A percentile compares a stretch with the other conserved stretches of the same genome.
Conservation (phyloP, 2,888 invertebrate genomes). For the Trimorus sp. region DNA sequence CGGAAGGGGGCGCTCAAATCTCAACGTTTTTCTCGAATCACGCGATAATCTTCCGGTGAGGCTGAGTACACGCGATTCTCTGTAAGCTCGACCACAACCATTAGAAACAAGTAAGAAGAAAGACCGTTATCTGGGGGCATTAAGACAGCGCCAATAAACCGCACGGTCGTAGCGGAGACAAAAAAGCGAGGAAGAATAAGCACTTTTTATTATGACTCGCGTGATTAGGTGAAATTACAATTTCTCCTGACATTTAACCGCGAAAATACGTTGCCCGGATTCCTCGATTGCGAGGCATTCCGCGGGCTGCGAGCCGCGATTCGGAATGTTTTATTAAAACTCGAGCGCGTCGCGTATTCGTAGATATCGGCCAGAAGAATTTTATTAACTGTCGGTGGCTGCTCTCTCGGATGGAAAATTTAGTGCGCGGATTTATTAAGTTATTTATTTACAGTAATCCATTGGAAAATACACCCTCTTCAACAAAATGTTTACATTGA, state of each 20-base stretch:
- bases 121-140: constrained; percentile 63
- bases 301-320: too few species aligned
- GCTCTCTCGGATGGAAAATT: too few species aligned
- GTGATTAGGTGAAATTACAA: constrained; percentile 51
- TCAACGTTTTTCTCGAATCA: constrained; percentile 64
- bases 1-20: constrained; percentile 50
- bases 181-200: constrained; percentile 25
- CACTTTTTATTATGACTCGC: constrained; percentile 39
- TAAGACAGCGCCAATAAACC: constrained; percentile 52
- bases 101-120: constrained; percentile 67
- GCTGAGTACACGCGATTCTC: constrained; percentile 61
- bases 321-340: too few species aligned
- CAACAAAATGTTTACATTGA: too few species aligned
- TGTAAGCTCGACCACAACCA: constrained; percentile 66
- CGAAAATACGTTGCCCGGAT: constrained; percentile 12
- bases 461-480: too few species aligned
- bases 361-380: too few species aligned
- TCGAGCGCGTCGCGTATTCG: too few species aligned
- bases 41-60: constrained; percentile 70
- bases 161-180: constrained; percentile 34
- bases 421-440: too few species aligned
- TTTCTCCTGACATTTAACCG: constrained; percentile 42
- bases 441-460: too few species aligned
- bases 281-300: too few species aligned
- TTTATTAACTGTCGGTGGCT: too few species aligned